These are phyloP conservation scores for Callospermophilus lateralis DNA, from an alignment of 2,113 vertebrate species.

Conservation along the genomic window DNA sequence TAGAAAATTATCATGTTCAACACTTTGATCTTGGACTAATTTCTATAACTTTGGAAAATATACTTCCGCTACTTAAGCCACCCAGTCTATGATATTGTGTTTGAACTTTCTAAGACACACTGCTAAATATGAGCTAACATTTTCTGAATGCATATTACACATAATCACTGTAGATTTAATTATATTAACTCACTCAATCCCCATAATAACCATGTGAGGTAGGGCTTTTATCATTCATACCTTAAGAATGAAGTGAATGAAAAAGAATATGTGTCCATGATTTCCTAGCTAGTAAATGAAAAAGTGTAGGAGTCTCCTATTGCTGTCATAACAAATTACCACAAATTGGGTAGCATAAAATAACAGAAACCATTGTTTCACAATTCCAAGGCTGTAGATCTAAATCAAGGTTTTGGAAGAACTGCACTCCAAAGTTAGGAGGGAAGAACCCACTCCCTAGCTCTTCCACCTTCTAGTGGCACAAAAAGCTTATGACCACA, in stretches of 20 bases:
- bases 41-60: not conserved
- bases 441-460: too few relatives aligned
- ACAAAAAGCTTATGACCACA: too few relatives aligned
- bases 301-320: not conserved
- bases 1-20: not conserved
- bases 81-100: not conserved
- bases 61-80: not conserved
- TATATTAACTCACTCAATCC: not conserved
- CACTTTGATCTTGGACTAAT: not conserved
- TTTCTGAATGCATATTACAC: not conserved
- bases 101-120: not conserved
- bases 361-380: not conserved
- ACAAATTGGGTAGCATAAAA: not conserved
- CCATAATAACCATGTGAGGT: not conserved
- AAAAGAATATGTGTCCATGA: too few relatives aligned
- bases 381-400: not conserved
- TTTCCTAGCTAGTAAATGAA: not conserved
- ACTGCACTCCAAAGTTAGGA: too few relatives aligned
- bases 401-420: not conserved
- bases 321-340: not conserved
- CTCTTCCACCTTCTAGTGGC: too few relatives aligned
- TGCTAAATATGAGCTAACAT: not conserved
- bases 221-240: rapidly evolving
- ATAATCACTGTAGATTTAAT: not conserved
- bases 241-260: not conserved